Evolutionary conservation across 2,797 vertebrate species (phyloP), one percentile per base, ranked within the genome.

Genomic region (Lepus townsendii): DNA sequence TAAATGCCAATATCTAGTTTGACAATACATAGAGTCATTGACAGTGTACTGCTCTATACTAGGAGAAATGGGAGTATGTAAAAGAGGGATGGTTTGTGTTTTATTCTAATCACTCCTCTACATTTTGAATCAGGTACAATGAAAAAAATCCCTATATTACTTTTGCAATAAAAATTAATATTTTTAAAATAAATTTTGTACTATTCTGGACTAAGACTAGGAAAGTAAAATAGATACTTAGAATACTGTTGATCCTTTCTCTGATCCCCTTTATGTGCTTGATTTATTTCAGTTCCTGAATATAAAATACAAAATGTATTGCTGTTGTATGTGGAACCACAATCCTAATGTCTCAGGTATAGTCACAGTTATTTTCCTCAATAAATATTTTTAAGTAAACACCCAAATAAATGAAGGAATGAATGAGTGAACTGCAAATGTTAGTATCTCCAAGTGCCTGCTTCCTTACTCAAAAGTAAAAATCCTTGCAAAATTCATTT

Each of bases 221-320:
- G 24, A 83, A 79, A 93, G 63, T 62, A 71, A 95, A 62, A 27
- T 24, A 78, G 47, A 88, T 73, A 83, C 57, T 75, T 54, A 85
- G 35, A 78, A 38, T 78, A 82, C 73, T 73, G 71, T 73, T 24
- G 10, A 73, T 32, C 5, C 6, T 27, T 24, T 50, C 26, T 85
- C 26, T 35, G 19, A 73, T 68, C 83, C 65, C 17, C 8, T 82
- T 68, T 77, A 13, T 68, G 20, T n/a, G 16, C 71, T 78, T 65
- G 13, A 27, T 63, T 85, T 88, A 30, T 88, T 80, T 93, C 82
- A 72, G 7, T 66, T 60, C 22, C 11, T 89, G 7, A 75, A 54
- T 60, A 38, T 7, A 54, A 7, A 78, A 13, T 26, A 20, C 3
- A 94, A 54, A 91, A 80, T 52, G 17, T 27, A 22, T 82, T 73